Conservation (phyloP, 2,113 vertebrate genomes). For the Microtus pennsylvanicus region DNA sequence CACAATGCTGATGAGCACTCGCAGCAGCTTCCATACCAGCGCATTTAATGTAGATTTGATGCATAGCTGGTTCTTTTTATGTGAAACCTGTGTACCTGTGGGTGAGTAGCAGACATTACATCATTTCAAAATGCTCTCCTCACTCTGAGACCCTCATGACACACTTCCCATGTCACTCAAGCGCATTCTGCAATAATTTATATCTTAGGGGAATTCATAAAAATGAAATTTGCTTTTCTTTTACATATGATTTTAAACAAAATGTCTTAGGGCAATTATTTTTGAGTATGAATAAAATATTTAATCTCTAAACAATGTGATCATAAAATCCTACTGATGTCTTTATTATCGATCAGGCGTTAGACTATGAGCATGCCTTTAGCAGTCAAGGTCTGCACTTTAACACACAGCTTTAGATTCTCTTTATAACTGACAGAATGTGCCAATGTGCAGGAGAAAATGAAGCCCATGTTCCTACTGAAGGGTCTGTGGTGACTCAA, state of each 20-base stretch:
- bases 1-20: not conserved
- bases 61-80: not conserved
- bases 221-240: not conserved
- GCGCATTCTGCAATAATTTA: not conserved
- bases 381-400: not conserved
- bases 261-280: not conserved
- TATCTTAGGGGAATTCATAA: conserved; percentile 38
- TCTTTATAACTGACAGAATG: not conserved
- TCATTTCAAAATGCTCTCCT: not conserved
- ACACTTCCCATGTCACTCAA: not conserved
- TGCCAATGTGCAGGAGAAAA: not conserved
- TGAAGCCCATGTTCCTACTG: not conserved
- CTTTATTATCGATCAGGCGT: not conserved
- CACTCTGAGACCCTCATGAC: not conserved
- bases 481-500: not conserved
- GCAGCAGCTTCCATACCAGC: not conserved
- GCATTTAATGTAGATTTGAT: not conserved
- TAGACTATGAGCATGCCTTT: not conserved
- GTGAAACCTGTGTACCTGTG: not conserved
- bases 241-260: conserved; percentile 18
- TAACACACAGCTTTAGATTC: not conserved
- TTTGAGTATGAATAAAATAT: not conserved
- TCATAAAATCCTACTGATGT: not conserved
- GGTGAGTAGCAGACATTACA: not conserved
- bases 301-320: conserved; percentile 20